Evolutionary conservation across 1,140 invertebrate genomes (phyloP).

Genomic region (fruit fly (Drosophila melanogaster)): DNA sequence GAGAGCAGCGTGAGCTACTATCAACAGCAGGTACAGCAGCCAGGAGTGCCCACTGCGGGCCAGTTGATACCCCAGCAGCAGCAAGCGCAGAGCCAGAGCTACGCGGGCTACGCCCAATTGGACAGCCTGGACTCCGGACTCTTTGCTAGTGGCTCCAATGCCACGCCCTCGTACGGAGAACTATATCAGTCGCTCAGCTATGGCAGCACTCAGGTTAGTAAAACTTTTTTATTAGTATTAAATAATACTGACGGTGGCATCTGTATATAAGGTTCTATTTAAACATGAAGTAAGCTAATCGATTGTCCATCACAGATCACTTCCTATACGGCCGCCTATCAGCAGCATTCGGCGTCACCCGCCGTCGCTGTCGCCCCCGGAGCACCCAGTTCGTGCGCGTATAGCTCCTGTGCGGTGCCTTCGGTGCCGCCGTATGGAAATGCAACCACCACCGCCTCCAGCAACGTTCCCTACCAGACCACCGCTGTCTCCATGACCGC

Average conservation of each 20-base stretch:
- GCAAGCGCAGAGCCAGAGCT: conserved; percentile 33
- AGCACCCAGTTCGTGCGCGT: conserved; percentile 39
- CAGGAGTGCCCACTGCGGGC: conserved; percentile 16
- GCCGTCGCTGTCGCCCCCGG: conserved; percentile 20
- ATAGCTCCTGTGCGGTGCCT: conserved; percentile 77
- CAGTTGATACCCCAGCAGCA: conserved; percentile 18
- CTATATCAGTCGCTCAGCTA: conserved; percentile 67
- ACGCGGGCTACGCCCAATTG: conserved; percentile 57
- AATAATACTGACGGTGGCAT: neutral
- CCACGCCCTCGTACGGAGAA: conserved; percentile 76
- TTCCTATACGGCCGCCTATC: conserved; percentile 57
- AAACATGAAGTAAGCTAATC: no score
- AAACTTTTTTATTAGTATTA: neutral
- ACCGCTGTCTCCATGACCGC: conserved; percentile 59
- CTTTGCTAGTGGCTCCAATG: conserved; percentile 61
- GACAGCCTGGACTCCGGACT: conserved; percentile 70
- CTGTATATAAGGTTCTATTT: neutral
- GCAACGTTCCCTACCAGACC: conserved; percentile 75
- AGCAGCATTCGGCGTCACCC: conserved; percentile 33
- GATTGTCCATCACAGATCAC: conserved; percentile 33
- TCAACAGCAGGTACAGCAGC: conserved; percentile 69
- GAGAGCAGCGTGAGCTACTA: conserved; percentile 69
- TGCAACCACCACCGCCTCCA: conserved; percentile 77
- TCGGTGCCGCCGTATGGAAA: conserved; percentile 74
- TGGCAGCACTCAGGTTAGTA: conserved; percentile 61